phyloP scores from a whole-genome alignment of 2,888 invertebrate species.

The Latrodectus elegans region DNA sequence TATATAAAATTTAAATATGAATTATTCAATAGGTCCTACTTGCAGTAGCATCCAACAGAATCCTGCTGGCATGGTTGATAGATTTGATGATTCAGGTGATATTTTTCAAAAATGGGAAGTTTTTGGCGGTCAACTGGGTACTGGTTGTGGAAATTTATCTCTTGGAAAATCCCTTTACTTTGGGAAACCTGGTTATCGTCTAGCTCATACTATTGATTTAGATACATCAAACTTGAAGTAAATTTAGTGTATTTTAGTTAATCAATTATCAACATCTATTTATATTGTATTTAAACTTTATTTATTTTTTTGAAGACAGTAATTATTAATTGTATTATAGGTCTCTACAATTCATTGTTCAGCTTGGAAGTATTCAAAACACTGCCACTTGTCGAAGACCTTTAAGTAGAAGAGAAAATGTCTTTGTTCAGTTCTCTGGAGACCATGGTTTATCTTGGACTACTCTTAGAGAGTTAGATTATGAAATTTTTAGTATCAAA shows the following conservation, averaged over 20 bases:
- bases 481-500: constrained; percentile 72
- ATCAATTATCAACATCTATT: not conserved
- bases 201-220: constrained; percentile 74
- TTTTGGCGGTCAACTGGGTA: constrained; percentile 74
- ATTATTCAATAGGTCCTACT: constrained; percentile 70
- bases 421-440: constrained; percentile 75
- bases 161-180: constrained; percentile 74
- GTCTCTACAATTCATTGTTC: constrained; percentile 74
- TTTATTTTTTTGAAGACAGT: not conserved
- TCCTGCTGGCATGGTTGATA: constrained; percentile 73
- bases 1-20: not conserved
- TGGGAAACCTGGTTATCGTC: constrained; percentile 74
- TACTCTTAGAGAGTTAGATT: constrained; percentile 73
- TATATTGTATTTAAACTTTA: not conserved
- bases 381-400: constrained; percentile 73
- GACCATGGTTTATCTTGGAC: constrained; percentile 75
- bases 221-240: constrained; percentile 74
- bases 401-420: constrained; percentile 73
- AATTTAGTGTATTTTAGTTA: not conserved
- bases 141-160: constrained; percentile 74
- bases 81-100: constrained; percentile 74
- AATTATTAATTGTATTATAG: constrained; percentile 28
- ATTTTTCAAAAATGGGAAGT: constrained; percentile 74
- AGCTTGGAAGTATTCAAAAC: constrained; percentile 73
- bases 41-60: constrained; percentile 57